Percentiles rank a stretch among this genome's conserved stretches.
Evolutionary conservation across 2,797 vertebrate species (phyloP).

Genomic region (Pampus argenteus): DNA sequence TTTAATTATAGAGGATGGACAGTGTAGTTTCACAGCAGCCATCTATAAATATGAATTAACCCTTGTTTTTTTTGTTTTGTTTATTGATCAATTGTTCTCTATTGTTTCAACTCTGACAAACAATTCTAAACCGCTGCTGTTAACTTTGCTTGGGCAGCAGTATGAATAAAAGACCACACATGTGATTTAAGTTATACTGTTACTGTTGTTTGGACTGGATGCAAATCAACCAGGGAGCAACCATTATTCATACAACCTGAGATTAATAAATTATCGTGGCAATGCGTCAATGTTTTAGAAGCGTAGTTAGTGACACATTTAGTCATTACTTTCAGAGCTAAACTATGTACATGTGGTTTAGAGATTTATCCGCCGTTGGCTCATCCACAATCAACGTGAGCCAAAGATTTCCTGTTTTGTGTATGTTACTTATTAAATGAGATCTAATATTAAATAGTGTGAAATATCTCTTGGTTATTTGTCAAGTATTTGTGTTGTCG

Average conservation of each 20-base stretch:
- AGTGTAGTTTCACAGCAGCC: background rate
- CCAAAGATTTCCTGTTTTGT: conserved; percentile 4
- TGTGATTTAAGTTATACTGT: conserved; percentile 23
- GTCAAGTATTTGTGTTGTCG: conserved; percentile 40
- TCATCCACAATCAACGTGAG: conserved; percentile 11
- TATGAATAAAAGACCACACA: conserved; percentile 20
- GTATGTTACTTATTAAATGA: background rate
- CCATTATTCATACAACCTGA: conserved; percentile 7
- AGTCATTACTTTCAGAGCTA: conserved; percentile 27
- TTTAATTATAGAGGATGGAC: background rate
- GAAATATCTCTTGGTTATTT: conserved; percentile 6
- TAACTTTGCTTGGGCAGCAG: conserved; percentile 1
- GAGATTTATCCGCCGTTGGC: conserved; percentile 37
- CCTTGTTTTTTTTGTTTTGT: background rate
- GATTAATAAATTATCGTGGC: conserved; percentile 26
- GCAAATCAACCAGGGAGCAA: conserved; percentile 16
- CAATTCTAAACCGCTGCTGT: background rate
- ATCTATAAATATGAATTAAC: background rate
- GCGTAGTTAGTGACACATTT: conserved; percentile 25
- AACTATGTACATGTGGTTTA: conserved; percentile 34
- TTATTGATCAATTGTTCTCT: background rate
- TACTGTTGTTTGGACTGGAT: conserved; percentile 35
- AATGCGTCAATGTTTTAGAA: conserved; percentile 22
- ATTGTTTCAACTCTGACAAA: conserved; percentile 1
- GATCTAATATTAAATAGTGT: conserved; percentile 13